A percentile compares a stretch with the other conserved stretches of the same genome.
These are phyloP conservation scores for Papilio aristodemus DNA, from an alignment of 1,140 invertebrate species.

Conservation along the genomic window DNA sequence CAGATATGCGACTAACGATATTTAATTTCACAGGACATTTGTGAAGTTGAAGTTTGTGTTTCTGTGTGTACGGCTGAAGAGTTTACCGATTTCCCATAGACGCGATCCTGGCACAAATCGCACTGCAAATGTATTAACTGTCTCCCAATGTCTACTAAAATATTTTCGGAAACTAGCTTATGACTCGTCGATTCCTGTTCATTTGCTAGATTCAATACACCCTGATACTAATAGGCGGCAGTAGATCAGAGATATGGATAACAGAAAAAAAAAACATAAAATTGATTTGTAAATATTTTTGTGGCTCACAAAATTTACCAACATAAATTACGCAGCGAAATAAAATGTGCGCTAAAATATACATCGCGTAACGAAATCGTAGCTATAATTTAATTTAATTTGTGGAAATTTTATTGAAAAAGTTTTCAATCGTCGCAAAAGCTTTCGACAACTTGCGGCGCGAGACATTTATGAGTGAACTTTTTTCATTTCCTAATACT, in stretches of 20 bases:
- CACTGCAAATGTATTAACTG: too few relatives aligned
- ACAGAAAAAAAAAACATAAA: background rate
- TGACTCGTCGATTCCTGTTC: too few relatives aligned
- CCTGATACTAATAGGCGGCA: too few relatives aligned
- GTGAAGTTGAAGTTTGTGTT: background rate
- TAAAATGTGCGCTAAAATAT: background rate
- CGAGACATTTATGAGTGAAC: slow-evolving; percentile 19
- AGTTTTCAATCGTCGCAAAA: slow-evolving; percentile 14
- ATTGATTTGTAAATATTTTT: background rate
- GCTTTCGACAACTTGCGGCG: slow-evolving; percentile 17
- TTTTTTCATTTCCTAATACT: slow-evolving; percentile 27
- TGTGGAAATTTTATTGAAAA: slow-evolving; percentile 26
- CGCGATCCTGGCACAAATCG: too few relatives aligned
- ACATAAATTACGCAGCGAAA: too few relatives aligned
- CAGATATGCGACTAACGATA: background rate
- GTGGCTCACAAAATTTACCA: background rate
- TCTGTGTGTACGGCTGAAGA: background rate
- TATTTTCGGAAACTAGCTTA: too few relatives aligned
- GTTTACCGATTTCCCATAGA: too few relatives aligned
- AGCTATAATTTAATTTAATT: slow-evolving; percentile 18
- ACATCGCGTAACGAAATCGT: slow-evolving; percentile 16
- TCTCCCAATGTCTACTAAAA: too few relatives aligned
- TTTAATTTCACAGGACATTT: slow-evolving; percentile 8
- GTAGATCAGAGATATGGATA: too few relatives aligned
- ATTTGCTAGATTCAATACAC: too few relatives aligned